Base-by-base conservation (phyloP, 2,888 invertebrate genomes). In the Diploptera punctata region DNA sequence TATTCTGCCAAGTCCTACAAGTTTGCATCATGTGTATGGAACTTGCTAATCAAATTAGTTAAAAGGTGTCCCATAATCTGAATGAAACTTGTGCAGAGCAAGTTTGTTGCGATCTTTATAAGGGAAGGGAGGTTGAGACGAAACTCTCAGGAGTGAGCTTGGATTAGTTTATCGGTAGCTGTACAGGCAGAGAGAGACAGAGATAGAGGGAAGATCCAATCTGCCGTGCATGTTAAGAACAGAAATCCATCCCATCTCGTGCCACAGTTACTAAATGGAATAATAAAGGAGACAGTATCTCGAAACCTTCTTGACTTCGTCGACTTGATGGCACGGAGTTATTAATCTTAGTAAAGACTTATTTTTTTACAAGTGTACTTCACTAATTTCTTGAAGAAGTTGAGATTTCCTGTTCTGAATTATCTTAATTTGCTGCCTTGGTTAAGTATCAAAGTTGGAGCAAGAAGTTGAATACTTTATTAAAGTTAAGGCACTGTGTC, bases 1-100 rank as follows among this genome's bases (percentile, higher is more conserved):
- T n/a, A n/a, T n/a, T n/a, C n/a, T n/a, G n/a, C n/a, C n/a, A n/a
- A n/a, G n/a, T n/a, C n/a, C n/a, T n/a, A n/a, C 21, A 16, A 52
- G 52, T 52, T 52, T 3, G 10, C 24, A 10, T 21, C 52, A 24
- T 52, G 52, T 52, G 52, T 52, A 52, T 19, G 52, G 13, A 10
- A 9, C 52, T 4, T 52, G 52, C 52, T 52, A 52, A 52, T 52
- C 52, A 52, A 52, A 52, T 52, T 52, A 52, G 52, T 24, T 52
- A 52, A 52, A 52, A 52, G n/a, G 52, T 52, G 52, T 52, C 24
- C 24, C 24, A 24, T 24, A 19, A 18, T 52, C 24, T 24, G 52
- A 52, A 52, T 24, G 52, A 52, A 24, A 7, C 52, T 52, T 13
- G 9, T 52, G 13, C 47, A 24, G 52, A 18, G 52, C 24, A 52